These are phyloP conservation scores for Hippocampus abdominalis DNA, from an alignment of 2,113 vertebrate genomes.

Conservation along the genomic window DNA sequence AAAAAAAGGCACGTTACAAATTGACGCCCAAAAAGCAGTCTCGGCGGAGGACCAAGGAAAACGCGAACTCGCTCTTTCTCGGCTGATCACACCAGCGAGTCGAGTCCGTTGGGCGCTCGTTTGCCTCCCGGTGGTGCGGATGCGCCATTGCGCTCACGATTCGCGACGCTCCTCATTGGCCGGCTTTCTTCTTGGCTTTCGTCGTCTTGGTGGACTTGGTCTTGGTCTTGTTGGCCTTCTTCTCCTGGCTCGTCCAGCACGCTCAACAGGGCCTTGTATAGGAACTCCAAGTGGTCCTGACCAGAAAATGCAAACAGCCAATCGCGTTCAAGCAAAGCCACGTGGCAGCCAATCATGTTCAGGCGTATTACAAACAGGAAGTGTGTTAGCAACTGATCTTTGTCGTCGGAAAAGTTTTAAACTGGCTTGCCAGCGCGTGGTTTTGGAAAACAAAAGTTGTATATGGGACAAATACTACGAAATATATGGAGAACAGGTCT, in stretches of 20 bases:
- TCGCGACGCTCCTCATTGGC: too few relatives aligned
- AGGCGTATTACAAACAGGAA: too few relatives aligned
- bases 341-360: too few relatives aligned
- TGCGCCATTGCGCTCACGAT: constrained; percentile 67
- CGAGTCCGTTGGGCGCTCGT: constrained; percentile 82
- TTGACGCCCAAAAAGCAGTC: constrained; percentile 7
- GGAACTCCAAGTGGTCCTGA: constrained; percentile 94
- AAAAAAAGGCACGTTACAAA: constrained; percentile 89
- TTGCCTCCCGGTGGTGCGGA: constrained; percentile 73
- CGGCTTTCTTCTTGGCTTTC: not conserved
- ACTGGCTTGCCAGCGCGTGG: too few relatives aligned
- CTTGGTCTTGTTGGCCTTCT: not conserved
- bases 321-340: not conserved
- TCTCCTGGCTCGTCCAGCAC: constrained; percentile 78
- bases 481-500: too few relatives aligned
- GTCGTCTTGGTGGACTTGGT: not conserved
- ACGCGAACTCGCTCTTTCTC: not conserved
- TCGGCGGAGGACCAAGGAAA: not conserved
- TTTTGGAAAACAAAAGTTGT: not conserved
- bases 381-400: not conserved
- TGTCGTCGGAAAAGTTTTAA: too few relatives aligned
- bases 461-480: not conserved
- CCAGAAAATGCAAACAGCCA: constrained; percentile 1
- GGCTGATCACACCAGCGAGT: constrained; percentile 84
- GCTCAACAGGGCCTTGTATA: constrained; percentile 94